Evolutionary conservation across 2,888 invertebrate species (phyloP).

Genomic region (Helobdella robusta): DNA sequence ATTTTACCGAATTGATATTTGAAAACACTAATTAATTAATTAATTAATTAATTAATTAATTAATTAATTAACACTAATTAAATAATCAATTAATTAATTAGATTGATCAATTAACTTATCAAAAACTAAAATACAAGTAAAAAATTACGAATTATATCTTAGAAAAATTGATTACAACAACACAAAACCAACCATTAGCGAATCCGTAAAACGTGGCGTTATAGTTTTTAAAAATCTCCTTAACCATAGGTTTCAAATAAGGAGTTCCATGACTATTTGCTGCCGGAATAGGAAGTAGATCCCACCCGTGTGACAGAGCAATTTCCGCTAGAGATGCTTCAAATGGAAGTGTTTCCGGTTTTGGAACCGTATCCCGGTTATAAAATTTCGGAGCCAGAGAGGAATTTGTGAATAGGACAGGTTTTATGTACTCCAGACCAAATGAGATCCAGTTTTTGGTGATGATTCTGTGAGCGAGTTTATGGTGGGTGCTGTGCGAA

Average conservation of each 20-base stretch:
- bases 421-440: background rate
- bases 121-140: too few species aligned
- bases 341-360: too few species aligned
- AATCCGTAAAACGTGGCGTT: conserved; percentile 6
- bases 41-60: too few species aligned
- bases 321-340: background rate
- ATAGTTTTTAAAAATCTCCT: conserved; percentile 10
- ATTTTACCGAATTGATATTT: too few species aligned
- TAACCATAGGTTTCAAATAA: conserved; percentile 10
- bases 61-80: too few species aligned
- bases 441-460: conserved; percentile 6
- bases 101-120: too few species aligned
- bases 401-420: conserved; percentile 9
- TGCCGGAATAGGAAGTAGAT: conserved; percentile 3
- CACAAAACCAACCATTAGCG: conserved; percentile 4
- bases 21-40: too few species aligned
- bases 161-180: too few species aligned
- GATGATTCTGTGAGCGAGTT: background rate
- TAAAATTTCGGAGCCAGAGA: too few species aligned
- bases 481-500: background rate
- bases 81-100: too few species aligned
- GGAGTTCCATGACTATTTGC: conserved; percentile 13
- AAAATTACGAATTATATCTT: too few species aligned
- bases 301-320: conserved; percentile 6
- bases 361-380: too few species aligned